These are phyloP conservation scores for Paracanthobrama guichenoti DNA, from an alignment of 2,113 vertebrate species.

Conservation along the genomic window DNA sequence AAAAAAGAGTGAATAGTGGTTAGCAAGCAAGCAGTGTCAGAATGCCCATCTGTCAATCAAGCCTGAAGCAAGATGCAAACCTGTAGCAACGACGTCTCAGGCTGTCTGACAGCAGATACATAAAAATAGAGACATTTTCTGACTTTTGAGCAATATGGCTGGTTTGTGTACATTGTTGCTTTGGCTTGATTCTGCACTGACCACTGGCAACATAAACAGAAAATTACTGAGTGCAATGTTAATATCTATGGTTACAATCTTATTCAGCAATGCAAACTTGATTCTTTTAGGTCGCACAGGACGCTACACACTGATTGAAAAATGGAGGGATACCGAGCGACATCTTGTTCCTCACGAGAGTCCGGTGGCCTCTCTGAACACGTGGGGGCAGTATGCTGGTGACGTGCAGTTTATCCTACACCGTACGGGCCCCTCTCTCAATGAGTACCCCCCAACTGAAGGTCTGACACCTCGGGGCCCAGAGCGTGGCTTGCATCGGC, in stretches of 20 bases:
- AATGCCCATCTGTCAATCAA: too few relatives aligned
- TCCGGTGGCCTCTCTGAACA: conserved; percentile 92
- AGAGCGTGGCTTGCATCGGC: conserved; percentile 89
- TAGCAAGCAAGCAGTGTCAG: too few relatives aligned
- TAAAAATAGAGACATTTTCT: too few relatives aligned
- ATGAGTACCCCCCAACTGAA: conserved; percentile 89
- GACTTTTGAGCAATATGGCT: too few relatives aligned
- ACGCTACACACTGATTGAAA: conserved; percentile 93
- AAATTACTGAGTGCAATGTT: too few relatives aligned
- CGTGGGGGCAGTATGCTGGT: conserved; percentile 96
- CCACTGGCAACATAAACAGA: too few relatives aligned
- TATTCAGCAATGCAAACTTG: neutral
- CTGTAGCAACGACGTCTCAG: too few relatives aligned
- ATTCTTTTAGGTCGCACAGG: conserved; percentile 87
- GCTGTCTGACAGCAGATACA: too few relatives aligned
- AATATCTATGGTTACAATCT: neutral
- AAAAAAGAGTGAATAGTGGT: too few relatives aligned
- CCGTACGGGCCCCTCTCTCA: conserved; percentile 90
- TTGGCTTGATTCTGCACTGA: too few relatives aligned
- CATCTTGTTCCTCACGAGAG: conserved; percentile 93
- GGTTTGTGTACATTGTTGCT: too few relatives aligned
- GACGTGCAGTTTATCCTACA: conserved; percentile 94
- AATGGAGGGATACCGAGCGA: conserved; percentile 93
- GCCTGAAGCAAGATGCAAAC: too few relatives aligned
- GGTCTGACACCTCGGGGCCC: conserved; percentile 84